phyloP scores from a whole-genome alignment of 2,113 vertebrate genomes.

The Podarcis muralis region DNA sequence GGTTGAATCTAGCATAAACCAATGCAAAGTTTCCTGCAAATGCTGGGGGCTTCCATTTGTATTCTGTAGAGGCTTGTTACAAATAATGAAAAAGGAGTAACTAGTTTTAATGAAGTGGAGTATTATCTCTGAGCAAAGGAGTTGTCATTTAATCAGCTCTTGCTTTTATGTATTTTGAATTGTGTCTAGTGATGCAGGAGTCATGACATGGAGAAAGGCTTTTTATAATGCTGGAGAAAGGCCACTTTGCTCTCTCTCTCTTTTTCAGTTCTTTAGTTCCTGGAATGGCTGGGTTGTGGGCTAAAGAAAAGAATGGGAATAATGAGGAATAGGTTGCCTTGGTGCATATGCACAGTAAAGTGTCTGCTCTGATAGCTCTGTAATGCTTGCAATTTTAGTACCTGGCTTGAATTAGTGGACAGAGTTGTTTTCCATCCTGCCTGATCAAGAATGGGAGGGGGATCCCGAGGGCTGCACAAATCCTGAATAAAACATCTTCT shows the following conservation, averaged over 20 bases:
- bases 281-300: neutral
- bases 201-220: neutral
- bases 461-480: neutral
- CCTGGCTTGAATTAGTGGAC: neutral
- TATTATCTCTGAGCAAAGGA: conserved; percentile 25
- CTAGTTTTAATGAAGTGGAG: conserved; percentile 22
- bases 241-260: neutral
- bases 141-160: conserved; percentile 25
- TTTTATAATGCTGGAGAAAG: neutral
- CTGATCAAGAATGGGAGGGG: neutral
- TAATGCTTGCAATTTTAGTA: neutral
- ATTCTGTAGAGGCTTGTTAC: conserved; percentile 18
- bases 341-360: neutral
- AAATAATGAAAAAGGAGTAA: conserved; percentile 18
- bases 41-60: conserved; percentile 1
- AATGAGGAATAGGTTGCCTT: neutral
- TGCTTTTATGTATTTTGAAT: conserved; percentile 19
- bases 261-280: neutral
- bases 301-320: neutral
- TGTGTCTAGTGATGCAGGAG: conserved; percentile 1
- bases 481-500: neutral
- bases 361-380: neutral
- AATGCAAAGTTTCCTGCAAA: conserved; percentile 14
- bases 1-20: neutral
- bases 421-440: neutral